Evolutionary conservation across 1,140 invertebrate genomes (phyloP), one percentile per base, ranked within the genome.

Genomic region (Trissolcus basalis): DNA sequence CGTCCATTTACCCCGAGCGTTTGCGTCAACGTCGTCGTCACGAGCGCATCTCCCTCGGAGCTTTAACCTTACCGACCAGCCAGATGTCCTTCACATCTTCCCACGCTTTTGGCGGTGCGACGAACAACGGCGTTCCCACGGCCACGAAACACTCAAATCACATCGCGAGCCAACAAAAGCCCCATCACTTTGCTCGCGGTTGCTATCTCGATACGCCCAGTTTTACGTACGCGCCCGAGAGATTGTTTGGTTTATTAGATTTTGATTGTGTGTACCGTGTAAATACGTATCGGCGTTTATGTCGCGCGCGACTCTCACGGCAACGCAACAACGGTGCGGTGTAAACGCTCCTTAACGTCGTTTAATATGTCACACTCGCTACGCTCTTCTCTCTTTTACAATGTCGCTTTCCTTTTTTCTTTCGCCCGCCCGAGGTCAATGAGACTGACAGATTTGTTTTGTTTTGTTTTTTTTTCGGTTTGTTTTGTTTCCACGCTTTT

Each of bases 191-290:
- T 63, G 6, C 32, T 56, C 50, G 56, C 39, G n/a, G 47, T 72
- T 49, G 54, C 69, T 72, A 72, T 72, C 58, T 70, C 51, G 51
- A 54, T 61, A 70, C 56, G 65, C 56, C 65, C 56, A 69, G 56
- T 69, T 68, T 60, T 61, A 19, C 27, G 43, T 60, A 61, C 44
- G 56, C 43, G 56, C 43, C 19, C 1, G 19, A 27, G 19, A 27
- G 44, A 54, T 61, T 69, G 65, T 54, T 69, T 69, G 33, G 50
- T 39, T 51, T 44, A 54, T 69, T 54, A 45, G 12, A 69, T 43
- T 53, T 16, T 39, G 39, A 51, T 43, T 51, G 27, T 33, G 6
- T 49, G 14, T 32, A 48, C 56, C 15, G 6, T 49, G 14, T 32
- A 48, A 45, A 35, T 41, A 39, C 47, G 47, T 19, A 16, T 19